Percentiles rank a stretch among this genome's conserved stretches.
Evolutionary conservation across 2,113 vertebrate genomes (phyloP).

Genomic region (Mormoops blainvillei): DNA sequence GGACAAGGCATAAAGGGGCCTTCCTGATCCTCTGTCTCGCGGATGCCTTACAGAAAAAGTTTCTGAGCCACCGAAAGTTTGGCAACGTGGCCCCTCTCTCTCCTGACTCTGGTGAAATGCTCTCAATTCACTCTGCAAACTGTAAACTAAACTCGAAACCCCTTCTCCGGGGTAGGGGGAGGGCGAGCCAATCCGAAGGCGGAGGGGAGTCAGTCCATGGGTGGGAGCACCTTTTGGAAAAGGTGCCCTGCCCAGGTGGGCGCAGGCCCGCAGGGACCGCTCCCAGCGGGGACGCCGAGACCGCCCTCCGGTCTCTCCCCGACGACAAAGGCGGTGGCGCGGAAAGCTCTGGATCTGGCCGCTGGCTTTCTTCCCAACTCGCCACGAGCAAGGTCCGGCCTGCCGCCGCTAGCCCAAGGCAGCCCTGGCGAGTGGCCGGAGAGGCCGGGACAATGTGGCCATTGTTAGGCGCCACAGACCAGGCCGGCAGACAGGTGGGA

Average conservation of each 20-base stretch:
- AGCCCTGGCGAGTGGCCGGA: not conserved
- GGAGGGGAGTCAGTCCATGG: not conserved
- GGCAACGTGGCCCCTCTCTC: not conserved
- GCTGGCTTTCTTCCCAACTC: slow-evolving; percentile 9
- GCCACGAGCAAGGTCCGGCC: slow-evolving; percentile 46
- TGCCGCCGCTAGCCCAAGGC: slow-evolving; percentile 2
- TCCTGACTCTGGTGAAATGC: not conserved
- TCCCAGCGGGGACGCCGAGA: not conserved
- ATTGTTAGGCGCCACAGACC: slow-evolving; percentile 52
- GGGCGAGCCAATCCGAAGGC: fast-evolving
- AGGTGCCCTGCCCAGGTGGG: not conserved
- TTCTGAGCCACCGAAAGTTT: slow-evolving; percentile 43
- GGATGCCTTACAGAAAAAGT: not conserved
- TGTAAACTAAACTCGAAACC: not conserved
- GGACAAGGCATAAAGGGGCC: not conserved
- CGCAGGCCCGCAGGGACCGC: not conserved
- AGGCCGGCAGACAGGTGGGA: slow-evolving; percentile 61
- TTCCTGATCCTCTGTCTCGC: not conserved
- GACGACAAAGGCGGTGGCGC: not conserved
- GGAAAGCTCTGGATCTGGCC: not conserved
- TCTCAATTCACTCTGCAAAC: not conserved
- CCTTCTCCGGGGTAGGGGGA: no score
- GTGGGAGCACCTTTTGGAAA: not conserved
- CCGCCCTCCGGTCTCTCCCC: not conserved
- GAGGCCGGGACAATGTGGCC: slow-evolving; percentile 36